Conservation (phyloP, 1,140 invertebrate species). For the Trigoniulus corallinus region DNA sequence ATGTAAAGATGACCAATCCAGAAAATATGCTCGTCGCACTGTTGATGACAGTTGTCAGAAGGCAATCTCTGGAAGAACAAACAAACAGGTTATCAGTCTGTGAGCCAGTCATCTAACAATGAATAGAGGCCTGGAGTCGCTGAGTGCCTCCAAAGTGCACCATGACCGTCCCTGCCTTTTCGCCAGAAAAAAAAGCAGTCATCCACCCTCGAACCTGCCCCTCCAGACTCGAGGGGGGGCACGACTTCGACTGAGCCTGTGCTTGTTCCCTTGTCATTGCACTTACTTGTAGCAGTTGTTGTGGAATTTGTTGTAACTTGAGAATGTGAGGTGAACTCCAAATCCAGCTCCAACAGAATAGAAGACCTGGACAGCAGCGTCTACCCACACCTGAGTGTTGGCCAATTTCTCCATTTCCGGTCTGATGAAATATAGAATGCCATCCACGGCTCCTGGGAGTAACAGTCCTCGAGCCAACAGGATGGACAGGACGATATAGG, state of each 20-base stretch:
- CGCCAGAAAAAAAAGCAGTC: too few species aligned
- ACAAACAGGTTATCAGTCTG: neutral
- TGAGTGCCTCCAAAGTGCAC: conserved; percentile 22
- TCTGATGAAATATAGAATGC: conserved; percentile 29
- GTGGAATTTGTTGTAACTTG: conserved; percentile 73
- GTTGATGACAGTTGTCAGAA: conserved; percentile 45
- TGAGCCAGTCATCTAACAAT: neutral
- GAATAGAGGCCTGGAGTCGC: neutral
- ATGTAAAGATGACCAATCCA: conserved; percentile 86
- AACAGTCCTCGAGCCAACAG: conserved; percentile 48
- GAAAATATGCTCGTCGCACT: conserved; percentile 79
- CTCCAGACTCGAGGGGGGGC: too few species aligned
- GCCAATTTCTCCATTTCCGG: neutral
- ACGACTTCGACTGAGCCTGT: too few species aligned
- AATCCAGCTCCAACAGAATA: conserved; percentile 82
- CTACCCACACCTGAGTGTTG: conserved; percentile 49
- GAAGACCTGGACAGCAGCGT: conserved; percentile 79
- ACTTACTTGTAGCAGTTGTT: conserved; percentile 64
- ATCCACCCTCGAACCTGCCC: too few species aligned
- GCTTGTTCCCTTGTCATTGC: neutral
- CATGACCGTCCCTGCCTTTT: conserved; percentile 58
- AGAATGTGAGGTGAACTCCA: conserved; percentile 73
- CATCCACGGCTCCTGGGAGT: conserved; percentile 32
- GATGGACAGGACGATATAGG: conserved; percentile 55
- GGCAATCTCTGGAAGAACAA: conserved; percentile 22